Evolutionary conservation across 1,140 invertebrate species (phyloP), one percentile per base, ranked within the genome.

Genomic region (Drosophila mayri): DNA sequence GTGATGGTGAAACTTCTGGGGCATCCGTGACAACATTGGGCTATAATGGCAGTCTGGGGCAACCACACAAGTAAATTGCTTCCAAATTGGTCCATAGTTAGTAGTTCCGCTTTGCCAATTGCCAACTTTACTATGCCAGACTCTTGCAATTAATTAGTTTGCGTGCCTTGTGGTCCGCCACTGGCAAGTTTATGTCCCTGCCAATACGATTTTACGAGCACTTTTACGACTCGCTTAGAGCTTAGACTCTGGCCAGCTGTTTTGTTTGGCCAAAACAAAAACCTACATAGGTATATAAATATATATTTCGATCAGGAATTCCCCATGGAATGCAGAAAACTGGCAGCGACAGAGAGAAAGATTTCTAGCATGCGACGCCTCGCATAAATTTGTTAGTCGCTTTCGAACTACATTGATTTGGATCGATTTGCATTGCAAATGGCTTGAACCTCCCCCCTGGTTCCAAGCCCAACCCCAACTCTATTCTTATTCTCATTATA

Each of bases 361-460:
- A 75, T 37, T 75, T 63, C 49, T 70, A 41, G 60, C 81, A 80
- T 83, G 71, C 61, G 81, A 52, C 71, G 47, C 38, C 38, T 40
- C 71, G 81, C 28, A 85, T 85, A 76, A 85, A 80, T 76, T 80
- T 80, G 71, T 80, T 80, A 76, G 64, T 71, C 67, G 61, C 81
- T 60, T 72, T 72, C 38, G 58, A 72, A 73, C 66, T 72, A 73
- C 66, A 72, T 60, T 35, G 60, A 49, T 49, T 67, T 28, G 46
- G 12, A 20, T 54, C 43, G 44, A 73, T 83, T 83, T 72, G 81
- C 76, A 83, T 55, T 83, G 76, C 81, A 80, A 83, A 83, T 84
- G 32, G 18, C 10, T 3, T 30, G 22, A 25, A 1, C 43, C 43
- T 0, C 18, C 28, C 6, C 43, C 60, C 6, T 12, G 35, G 7